phyloP scores from a whole-genome alignment of 2,888 invertebrate species.

The Dryocosmus kuriphilus region DNA sequence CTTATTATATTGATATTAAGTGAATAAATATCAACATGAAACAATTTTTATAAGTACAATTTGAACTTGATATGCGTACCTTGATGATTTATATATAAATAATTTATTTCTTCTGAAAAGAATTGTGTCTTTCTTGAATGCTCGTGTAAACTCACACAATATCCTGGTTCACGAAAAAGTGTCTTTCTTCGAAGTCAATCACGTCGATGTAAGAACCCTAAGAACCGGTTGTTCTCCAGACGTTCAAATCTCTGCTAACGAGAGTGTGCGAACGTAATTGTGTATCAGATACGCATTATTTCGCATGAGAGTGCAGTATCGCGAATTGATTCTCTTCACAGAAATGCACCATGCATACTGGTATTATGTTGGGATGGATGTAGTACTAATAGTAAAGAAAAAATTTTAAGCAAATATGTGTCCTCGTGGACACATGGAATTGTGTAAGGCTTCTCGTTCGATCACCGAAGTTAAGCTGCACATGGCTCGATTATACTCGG shows the following conservation, averaged over 20 bases:
- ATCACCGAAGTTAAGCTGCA: background rate
- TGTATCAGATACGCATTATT: conserved; percentile 40
- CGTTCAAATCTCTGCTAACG: conserved; percentile 37
- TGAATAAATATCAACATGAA: too few relatives aligned
- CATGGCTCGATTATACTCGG: background rate
- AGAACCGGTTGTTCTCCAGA: conserved; percentile 30
- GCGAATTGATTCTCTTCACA: background rate
- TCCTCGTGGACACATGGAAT: background rate
- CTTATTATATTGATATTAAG: too few relatives aligned
- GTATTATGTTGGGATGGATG: background rate
- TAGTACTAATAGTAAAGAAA: background rate
- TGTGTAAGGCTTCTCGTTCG: background rate
- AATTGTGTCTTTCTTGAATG: background rate
- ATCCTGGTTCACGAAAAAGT: conserved; percentile 37
- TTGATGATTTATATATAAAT: background rate
- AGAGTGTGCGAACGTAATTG: conserved; percentile 38
- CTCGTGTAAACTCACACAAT: conserved; percentile 5
- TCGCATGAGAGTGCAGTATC: conserved; percentile 26
- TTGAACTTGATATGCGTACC: background rate
- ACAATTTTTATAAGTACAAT: background rate
- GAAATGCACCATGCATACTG: background rate
- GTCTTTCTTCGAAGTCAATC: conserved; percentile 42
- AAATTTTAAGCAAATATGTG: background rate
- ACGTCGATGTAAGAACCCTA: conserved; percentile 32
- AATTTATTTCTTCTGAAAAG: background rate